Percentiles rank a stretch among this genome's conserved stretches.
These are phyloP conservation scores for Dicyrtoma fusca DNA, from an alignment of 2,888 invertebrate genomes.

Conservation along the genomic window DNA sequence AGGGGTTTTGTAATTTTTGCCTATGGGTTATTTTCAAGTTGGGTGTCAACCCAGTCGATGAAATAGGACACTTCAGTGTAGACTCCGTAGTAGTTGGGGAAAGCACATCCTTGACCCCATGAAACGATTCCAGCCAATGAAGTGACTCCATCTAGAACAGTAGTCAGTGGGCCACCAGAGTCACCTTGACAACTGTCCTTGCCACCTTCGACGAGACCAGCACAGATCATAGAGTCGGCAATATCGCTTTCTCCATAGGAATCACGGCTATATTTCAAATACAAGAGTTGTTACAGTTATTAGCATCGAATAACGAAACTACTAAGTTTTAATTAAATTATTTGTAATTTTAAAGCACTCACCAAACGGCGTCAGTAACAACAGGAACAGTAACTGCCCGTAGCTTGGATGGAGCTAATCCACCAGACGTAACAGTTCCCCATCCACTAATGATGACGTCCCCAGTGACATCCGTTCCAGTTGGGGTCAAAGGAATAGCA, in stretches of 20 bases:
- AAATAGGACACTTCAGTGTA: conserved; percentile 27
- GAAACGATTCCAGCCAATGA: conserved; percentile 24
- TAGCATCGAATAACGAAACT: too few relatives aligned
- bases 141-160: neutral
- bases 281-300: too few relatives aligned
- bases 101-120: conserved; percentile 24
- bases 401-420: conserved; percentile 18
- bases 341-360: too few relatives aligned
- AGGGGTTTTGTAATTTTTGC: too few relatives aligned
- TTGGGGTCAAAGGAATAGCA: neutral
- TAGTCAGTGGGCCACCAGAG: conserved; percentile 27
- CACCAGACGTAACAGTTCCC: conserved; percentile 29
- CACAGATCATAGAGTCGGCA: conserved; percentile 17
- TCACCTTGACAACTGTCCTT: conserved; percentile 32
- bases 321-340: too few relatives aligned
- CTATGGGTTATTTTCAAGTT: neutral
- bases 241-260: conserved; percentile 8
- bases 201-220: conserved; percentile 21
- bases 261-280: neutral
- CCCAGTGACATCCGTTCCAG: neutral
- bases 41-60: conserved; percentile 2
- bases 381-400: conserved; percentile 1
- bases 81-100: conserved; percentile 16
- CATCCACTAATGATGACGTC: conserved; percentile 21
- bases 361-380: too few relatives aligned